Conservation (phyloP, 2,888 invertebrate genomes). For the Meghimatium bilineatum region DNA sequence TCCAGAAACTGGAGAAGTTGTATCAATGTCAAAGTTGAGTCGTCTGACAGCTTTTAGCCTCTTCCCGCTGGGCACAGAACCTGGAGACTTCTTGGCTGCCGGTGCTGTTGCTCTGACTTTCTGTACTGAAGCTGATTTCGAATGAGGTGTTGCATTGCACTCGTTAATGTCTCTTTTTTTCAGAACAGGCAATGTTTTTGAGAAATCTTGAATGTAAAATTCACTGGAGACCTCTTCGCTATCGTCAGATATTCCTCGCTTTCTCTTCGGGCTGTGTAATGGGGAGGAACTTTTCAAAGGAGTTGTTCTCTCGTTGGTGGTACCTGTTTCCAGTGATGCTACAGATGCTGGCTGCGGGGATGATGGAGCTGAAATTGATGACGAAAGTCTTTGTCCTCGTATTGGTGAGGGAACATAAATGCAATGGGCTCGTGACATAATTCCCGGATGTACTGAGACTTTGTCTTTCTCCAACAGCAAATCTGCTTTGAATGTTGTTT, state of each 20-base stretch:
- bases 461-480: not conserved
- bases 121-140: conserved; percentile 45
- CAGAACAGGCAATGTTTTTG: conserved; percentile 57
- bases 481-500: not conserved
- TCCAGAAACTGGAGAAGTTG: conserved; percentile 94
- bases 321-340: too few relatives aligned
- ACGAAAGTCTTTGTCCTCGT: not conserved
- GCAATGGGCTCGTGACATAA: not conserved
- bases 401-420: not conserved
- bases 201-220: not conserved
- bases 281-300: conserved; percentile 50
- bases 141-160: conserved; percentile 22
- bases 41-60: conserved; percentile 81
- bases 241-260: conserved; percentile 52
- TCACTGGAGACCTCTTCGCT: too few relatives aligned
- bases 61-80: conserved; percentile 56
- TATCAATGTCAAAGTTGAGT: conserved; percentile 82
- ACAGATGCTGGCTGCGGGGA: not conserved
- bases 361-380: not conserved
- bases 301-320: not conserved
- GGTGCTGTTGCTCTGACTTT: conserved; percentile 53
- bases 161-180: conserved; percentile 50
- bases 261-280: conserved; percentile 50
- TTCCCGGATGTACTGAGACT: not conserved
- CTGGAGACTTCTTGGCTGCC: conserved; percentile 53